Evolutionary conservation across 2,113 vertebrate species (phyloP), one percentile per base, ranked within the genome.

Genomic region (Mesitornis unicolor): DNA sequence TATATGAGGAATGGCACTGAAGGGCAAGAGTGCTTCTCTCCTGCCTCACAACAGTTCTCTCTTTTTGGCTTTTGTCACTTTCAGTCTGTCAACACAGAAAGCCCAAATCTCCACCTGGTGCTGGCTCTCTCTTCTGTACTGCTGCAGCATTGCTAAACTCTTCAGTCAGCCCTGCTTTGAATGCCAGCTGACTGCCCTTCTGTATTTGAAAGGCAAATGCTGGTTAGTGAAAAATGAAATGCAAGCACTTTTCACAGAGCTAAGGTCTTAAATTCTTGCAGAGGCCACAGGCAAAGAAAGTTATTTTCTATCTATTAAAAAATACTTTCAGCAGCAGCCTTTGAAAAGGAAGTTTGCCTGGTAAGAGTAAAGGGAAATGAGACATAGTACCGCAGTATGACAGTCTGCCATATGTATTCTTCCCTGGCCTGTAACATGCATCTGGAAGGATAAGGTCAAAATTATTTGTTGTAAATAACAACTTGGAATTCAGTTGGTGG

Each of bases 391-490:
- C 63, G 80, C 14, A 92, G 12, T 78, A 68, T 91, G 80, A 92
- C 67, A 93, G 36, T 57, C 36, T 76, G 78, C 33, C 64, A 40
- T 88, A 69, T 47, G 33, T 75, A 50, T 80, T 87, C 26, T 90
- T 92, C 68, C 56, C 25, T 74, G 35, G 60, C 59, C 70, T 80
- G 60, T 74, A 81, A 80, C 35, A 50, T 13, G 4, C 57, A 36
- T 61, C 80, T 93, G 70, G 50, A 91, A 94, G 40, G 67, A 64
- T 76, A 96, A 93, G 70, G 35, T 87, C 86, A 93, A 63, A 95
- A 80, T 80, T 93, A 80, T 50, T 91, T 94, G 26, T 86, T 90
- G 57, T 80, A 96, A 97, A 92, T 87, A 93, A 87, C 53, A 85
- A 38, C 50, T 64, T 69, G 51, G 48, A 83, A 75, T 75, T 92